Evolutionary conservation across 2,113 vertebrate genomes (phyloP).

Genomic region (Probosciger aterrimus): DNA sequence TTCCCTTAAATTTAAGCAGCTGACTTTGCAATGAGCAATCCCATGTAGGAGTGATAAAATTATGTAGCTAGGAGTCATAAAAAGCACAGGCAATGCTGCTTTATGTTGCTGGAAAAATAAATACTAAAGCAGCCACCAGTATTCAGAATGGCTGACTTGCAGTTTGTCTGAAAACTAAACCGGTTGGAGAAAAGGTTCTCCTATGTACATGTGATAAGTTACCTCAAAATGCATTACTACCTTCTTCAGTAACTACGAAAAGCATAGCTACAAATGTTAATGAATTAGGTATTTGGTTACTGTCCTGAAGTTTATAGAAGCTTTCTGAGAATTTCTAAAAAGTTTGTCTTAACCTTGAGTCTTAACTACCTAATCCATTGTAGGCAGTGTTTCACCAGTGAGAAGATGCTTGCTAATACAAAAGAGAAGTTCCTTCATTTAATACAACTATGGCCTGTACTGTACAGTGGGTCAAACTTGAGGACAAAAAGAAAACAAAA

Average conservation of each 20-base stretch:
- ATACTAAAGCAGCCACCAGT: neutral
- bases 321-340: neutral
- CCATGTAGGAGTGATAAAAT: neutral
- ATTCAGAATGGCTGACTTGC: neutral
- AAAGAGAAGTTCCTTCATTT: neutral
- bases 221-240: neutral
- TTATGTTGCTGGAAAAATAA: neutral
- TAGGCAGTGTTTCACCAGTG: neutral
- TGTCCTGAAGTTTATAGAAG: neutral
- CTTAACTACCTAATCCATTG: neutral
- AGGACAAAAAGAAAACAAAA: neutral
- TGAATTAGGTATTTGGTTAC: neutral
- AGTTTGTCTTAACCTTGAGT: neutral
- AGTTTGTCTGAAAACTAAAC: neutral
- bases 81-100: neutral
- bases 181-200: neutral
- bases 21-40: neutral
- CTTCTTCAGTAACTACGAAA: neutral
- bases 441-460: neutral
- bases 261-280: neutral
- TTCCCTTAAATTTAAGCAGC: neutral
- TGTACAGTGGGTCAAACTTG: neutral
- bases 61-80: neutral
- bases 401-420: neutral
- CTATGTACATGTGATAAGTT: rapidly evolving